These are phyloP conservation scores for Heterocephalus glaber DNA, from an alignment of 2,113 vertebrate species.

Conservation along the genomic window DNA sequence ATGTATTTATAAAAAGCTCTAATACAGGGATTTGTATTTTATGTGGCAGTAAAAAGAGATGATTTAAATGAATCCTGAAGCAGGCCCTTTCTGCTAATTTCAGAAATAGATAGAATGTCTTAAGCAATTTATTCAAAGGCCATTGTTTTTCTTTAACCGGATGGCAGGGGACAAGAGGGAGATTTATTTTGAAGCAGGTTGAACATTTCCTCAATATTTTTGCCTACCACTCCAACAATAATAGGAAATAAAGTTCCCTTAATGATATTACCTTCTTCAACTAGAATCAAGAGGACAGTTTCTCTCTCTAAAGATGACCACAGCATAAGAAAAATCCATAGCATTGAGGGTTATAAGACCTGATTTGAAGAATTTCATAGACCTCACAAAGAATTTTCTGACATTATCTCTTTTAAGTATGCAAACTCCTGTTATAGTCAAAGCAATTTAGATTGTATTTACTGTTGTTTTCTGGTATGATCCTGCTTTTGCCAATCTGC, in stretches of 20 bases:
- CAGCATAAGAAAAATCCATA: neutral
- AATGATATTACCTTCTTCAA: constrained; percentile 59
- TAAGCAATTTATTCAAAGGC: constrained; percentile 78
- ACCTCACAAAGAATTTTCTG: neutral
- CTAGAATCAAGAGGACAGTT: constrained; percentile 57
- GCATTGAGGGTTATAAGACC: neutral
- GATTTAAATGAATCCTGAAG: constrained; percentile 79
- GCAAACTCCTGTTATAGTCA: neutral
- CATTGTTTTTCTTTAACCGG: constrained; percentile 78
- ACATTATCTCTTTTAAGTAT: neutral
- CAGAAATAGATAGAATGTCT: constrained; percentile 81
- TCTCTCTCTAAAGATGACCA: neutral
- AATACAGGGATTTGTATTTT: constrained; percentile 49
- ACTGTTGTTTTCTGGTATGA: neutral
- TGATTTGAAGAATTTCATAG: neutral
- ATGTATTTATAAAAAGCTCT: constrained; percentile 30
- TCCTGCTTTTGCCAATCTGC: neutral
- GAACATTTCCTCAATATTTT: constrained; percentile 73
- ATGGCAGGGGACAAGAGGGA: constrained; percentile 42
- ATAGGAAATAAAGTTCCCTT: constrained; percentile 60
- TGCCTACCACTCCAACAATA: constrained; percentile 65
- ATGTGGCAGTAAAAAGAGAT: constrained; percentile 70
- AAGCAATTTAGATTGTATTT: neutral
- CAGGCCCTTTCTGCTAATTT: constrained; percentile 80
- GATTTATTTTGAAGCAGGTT: constrained; percentile 70